Evolutionary conservation across 2,888 invertebrate species (phyloP).

Genomic region (Lepidonotus clava): DNA sequence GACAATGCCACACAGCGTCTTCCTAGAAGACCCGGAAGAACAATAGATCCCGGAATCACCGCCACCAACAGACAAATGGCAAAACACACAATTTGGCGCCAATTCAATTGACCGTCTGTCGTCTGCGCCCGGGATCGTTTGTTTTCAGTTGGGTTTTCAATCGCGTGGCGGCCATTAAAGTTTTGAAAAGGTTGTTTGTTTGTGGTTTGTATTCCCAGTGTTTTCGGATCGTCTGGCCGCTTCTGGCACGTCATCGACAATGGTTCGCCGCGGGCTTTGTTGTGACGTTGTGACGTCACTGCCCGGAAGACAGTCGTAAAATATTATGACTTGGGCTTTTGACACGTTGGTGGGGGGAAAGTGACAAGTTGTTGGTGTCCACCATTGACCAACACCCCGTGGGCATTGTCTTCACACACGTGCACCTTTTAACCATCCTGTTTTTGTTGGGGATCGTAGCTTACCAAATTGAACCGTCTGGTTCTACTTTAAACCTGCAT

Average conservation of each 20-base stretch:
- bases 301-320: background rate
- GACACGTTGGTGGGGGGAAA: background rate
- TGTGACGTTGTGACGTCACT: background rate
- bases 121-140: no score
- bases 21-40: background rate
- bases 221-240: background rate
- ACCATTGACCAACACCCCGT: no score
- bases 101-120: background rate
- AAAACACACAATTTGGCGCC: background rate
- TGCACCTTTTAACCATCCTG: background rate
- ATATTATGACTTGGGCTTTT: constrained; percentile 18
- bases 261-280: background rate
- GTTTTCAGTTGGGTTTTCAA: no score
- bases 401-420: background rate
- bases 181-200: background rate
- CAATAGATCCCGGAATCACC: background rate
- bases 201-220: background rate
- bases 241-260: background rate
- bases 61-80: background rate
- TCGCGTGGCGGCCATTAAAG: constrained; percentile 13
- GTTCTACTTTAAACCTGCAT: no score
- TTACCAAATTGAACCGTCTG: constrained; percentile 2
- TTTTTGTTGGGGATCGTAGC: background rate
- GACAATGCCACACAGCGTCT: no score
- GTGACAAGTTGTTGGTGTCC: background rate